These are phyloP conservation scores for Pipra filicauda DNA, from an alignment of 2,113 vertebrate genomes.

Conservation along the genomic window DNA sequence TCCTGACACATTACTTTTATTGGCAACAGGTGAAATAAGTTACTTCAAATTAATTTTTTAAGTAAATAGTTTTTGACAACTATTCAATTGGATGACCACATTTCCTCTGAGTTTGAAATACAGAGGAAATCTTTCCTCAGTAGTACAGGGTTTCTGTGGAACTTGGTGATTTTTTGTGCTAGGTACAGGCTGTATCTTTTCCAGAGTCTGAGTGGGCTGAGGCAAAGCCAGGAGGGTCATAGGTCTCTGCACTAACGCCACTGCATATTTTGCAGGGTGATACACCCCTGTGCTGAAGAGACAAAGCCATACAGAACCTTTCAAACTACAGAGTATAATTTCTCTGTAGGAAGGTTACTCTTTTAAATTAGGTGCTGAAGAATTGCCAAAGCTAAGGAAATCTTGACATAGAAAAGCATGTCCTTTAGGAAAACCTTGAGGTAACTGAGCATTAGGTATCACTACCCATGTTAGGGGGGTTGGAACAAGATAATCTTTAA, in stretches of 20 bases:
- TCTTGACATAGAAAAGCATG: background rate
- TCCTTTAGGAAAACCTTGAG: background rate
- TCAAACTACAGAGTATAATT: background rate
- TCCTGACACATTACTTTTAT: background rate
- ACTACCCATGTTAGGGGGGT: background rate
- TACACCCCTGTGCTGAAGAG: background rate
- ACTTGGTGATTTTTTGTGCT: background rate
- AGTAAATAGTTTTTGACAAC: background rate
- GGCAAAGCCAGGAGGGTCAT: background rate
- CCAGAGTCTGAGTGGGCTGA: background rate
- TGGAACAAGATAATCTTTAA: background rate
- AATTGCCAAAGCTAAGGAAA: background rate
- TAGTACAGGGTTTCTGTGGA: background rate
- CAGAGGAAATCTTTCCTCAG: background rate
- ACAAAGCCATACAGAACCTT: background rate
- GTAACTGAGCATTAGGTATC: background rate
- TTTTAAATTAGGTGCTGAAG: background rate
- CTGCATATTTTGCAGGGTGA: background rate
- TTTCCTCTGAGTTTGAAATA: background rate
- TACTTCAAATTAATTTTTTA: background rate
- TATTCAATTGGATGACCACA: background rate
- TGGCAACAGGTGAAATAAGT: background rate
- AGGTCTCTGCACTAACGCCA: background rate
- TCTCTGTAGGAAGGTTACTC: rapidly evolving
- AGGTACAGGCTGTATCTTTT: background rate